Percentiles rank a stretch among this genome's conserved stretches.
These are phyloP conservation scores for Proctacanthus coquilletti DNA, from an alignment of 1,140 invertebrate species.

Conservation along the genomic window DNA sequence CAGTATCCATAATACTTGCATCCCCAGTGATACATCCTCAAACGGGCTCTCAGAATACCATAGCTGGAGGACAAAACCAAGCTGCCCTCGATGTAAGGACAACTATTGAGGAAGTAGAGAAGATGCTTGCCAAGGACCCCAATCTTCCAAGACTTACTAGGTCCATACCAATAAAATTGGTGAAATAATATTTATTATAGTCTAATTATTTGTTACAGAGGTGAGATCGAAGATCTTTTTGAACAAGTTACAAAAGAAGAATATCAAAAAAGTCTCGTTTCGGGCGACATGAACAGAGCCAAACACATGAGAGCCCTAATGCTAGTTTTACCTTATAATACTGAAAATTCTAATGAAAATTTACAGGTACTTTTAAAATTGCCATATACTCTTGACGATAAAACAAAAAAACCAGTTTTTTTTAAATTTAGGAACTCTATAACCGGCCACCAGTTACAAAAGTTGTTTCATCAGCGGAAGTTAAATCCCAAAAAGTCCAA, in stretches of 20 bases:
- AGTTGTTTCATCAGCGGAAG: slow-evolving; percentile 15
- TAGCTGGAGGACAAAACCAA: too few relatives aligned
- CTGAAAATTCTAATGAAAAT: slow-evolving; percentile 30
- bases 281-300: slow-evolving; percentile 28
- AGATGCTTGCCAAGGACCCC: slow-evolving; percentile 33
- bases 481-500: slow-evolving; percentile 2
- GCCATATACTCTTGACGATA: slow-evolving; percentile 1
- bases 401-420: slow-evolving; percentile 1
- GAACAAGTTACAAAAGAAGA: slow-evolving; percentile 36
- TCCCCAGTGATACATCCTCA: too few relatives aligned
- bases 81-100: too few relatives aligned
- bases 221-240: slow-evolving; percentile 38
- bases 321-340: slow-evolving; percentile 38
- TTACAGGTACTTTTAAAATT: slow-evolving; percentile 13
- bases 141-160: slow-evolving; percentile 34
- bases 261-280: slow-evolving; percentile 24
- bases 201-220: slow-evolving; percentile 12
- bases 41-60: too few relatives aligned
- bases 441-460: slow-evolving; percentile 23
- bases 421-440: slow-evolving; percentile 17
- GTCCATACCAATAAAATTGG: slow-evolving; percentile 10
- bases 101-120: slow-evolving; percentile 42
- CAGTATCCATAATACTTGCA: too few relatives aligned
- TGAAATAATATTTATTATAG: not conserved
- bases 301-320: slow-evolving; percentile 37